Evolutionary conservation across 2,797 vertebrate species (phyloP).

Genomic region (Ptychadena robeensis): DNA sequence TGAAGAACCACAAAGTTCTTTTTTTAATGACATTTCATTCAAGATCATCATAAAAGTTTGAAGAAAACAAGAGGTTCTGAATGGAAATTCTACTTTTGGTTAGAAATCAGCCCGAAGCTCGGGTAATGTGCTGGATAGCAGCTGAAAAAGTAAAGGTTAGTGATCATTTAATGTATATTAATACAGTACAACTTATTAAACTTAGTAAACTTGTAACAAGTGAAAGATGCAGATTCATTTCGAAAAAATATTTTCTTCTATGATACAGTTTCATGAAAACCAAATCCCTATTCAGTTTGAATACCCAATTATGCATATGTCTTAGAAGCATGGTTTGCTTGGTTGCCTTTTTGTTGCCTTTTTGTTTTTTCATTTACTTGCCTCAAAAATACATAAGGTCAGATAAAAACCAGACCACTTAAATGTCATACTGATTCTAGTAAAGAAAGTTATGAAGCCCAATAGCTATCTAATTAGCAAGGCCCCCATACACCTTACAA

Average conservation of each 20-base stretch:
- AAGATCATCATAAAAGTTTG: not conserved
- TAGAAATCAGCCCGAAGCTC: not conserved
- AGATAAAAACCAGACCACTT: not conserved
- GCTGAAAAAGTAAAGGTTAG: constrained; percentile 1
- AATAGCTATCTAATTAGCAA: no score
- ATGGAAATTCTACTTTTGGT: not conserved
- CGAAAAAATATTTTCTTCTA: no score
- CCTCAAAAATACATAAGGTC: not conserved
- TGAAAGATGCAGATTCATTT: no score
- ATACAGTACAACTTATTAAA: no score
- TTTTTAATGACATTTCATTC: not conserved
- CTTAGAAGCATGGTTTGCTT: not conserved
- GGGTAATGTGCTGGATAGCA: not conserved
- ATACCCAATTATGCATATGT: no score
- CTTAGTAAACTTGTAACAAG: not conserved
- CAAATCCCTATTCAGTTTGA: no score
- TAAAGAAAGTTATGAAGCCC: not conserved
- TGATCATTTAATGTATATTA: not conserved
- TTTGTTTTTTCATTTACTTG: not conserved
- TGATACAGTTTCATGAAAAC: no score
- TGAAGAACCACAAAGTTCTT: not conserved
- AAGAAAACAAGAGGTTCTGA: not conserved
- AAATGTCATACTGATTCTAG: not conserved
- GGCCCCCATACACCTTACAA: no score
- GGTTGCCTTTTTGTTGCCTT: not conserved